These are phyloP conservation scores for Fukomys damarensis DNA, from an alignment of 2,113 vertebrate genomes.

Conservation along the genomic window DNA sequence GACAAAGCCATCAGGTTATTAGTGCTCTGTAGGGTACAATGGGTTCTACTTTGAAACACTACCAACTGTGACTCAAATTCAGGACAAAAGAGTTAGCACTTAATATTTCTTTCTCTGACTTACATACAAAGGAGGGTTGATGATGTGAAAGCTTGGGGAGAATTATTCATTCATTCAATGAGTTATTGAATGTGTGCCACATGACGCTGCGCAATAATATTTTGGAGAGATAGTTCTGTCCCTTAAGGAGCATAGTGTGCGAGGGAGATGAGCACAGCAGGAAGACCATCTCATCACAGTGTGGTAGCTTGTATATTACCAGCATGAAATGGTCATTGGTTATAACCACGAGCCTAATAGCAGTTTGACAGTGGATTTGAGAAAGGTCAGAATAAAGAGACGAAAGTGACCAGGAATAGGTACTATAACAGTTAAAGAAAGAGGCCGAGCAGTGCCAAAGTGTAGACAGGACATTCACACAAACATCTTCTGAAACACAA, in stretches of 20 bases:
- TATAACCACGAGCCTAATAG: background rate
- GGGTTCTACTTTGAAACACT: slow-evolving; percentile 27
- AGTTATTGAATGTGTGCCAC: background rate
- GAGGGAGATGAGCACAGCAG: background rate
- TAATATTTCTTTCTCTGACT: background rate
- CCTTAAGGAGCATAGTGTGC: background rate
- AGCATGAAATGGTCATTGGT: background rate
- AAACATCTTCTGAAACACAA: background rate
- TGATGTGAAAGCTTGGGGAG: background rate
- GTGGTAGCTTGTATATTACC: background rate
- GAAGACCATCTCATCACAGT: background rate
- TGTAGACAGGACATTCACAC: background rate
- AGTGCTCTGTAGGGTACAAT: background rate
- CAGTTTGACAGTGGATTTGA: background rate
- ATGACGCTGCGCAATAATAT: background rate
- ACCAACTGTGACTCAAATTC: background rate
- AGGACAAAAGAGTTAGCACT: background rate
- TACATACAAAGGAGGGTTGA: background rate
- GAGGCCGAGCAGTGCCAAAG: background rate
- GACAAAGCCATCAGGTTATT: background rate
- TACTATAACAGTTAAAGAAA: background rate
- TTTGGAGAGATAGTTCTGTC: background rate
- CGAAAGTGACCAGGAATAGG: background rate
- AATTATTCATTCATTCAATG: background rate
- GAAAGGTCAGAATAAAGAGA: background rate